phyloP scores from a whole-genome alignment of 1,140 invertebrate species.

The Drosophila nannoptera region DNA sequence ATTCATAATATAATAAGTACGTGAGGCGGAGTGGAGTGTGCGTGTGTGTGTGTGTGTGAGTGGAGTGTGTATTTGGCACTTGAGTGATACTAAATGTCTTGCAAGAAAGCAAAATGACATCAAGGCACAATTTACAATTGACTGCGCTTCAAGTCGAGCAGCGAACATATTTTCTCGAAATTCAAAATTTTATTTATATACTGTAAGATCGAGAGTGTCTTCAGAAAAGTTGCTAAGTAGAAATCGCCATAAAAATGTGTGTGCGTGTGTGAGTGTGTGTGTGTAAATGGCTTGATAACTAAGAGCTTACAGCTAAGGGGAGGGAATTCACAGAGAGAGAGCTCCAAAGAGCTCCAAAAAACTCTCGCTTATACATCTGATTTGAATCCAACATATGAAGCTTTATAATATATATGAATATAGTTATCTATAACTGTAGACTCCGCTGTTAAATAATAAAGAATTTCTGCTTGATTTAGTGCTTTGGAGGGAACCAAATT shows the following conservation, averaged over 20 bases:
- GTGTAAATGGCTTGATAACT: too few species aligned
- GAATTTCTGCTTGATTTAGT: too few species aligned
- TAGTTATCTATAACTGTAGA: too few species aligned
- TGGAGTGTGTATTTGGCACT: slow-evolving; percentile 8
- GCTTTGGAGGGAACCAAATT: too few species aligned
- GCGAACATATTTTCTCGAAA: slow-evolving; percentile 3
- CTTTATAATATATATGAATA: too few species aligned
- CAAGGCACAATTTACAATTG: slow-evolving; percentile 23
- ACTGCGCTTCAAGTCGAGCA: slow-evolving; percentile 5
- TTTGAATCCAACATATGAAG: too few species aligned
- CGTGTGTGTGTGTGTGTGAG: slow-evolving; percentile 8
- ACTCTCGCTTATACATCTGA: too few species aligned
- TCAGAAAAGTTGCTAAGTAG: background rate
- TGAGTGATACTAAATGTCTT: slow-evolving; percentile 35
- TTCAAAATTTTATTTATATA: background rate
- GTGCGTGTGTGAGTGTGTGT: too few species aligned
- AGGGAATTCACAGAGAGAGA: too few species aligned
- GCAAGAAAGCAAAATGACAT: slow-evolving; percentile 28
- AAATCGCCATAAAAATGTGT: background rate
- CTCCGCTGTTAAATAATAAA: too few species aligned
- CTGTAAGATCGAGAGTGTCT: background rate
- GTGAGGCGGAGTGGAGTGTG: background rate
- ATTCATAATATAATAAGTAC: slow-evolving; percentile 42
- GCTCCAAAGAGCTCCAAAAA: too few species aligned
- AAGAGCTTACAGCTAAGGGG: too few species aligned